Conservation (phyloP, 2,113 vertebrate genomes). For the Dermatemys mawii region DNA sequence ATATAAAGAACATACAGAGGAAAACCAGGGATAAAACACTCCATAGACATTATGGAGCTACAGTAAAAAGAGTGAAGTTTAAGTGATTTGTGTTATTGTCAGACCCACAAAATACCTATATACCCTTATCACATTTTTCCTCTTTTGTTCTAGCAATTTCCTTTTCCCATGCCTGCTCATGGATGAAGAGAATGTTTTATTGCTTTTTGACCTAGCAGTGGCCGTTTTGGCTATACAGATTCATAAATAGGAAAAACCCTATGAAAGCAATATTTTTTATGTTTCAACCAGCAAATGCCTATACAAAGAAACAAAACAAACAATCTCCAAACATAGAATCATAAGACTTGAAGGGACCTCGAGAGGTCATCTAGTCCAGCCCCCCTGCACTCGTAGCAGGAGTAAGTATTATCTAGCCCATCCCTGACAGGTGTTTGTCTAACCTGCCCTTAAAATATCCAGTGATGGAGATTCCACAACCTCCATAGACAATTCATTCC, state of each 20-base stretch:
- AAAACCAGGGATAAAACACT: slow-evolving; percentile 33
- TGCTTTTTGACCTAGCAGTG: not conserved
- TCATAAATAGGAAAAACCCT: not conserved
- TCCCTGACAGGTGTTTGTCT: too few species aligned
- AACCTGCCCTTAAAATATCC: too few species aligned
- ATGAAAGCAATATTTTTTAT: not conserved
- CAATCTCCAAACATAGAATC: not conserved
- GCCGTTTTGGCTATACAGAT: not conserved
- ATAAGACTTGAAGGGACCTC: too few species aligned
- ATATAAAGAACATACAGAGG: slow-evolving; percentile 15
- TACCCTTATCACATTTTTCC: slow-evolving; percentile 13
- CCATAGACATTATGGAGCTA: not conserved
- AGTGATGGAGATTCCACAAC: too few species aligned
- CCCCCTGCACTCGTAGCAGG: too few species aligned
- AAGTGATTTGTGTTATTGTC: slow-evolving; percentile 31
- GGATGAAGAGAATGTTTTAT: slow-evolving; percentile 1
- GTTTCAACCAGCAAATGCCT: not conserved
- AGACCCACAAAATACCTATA: not conserved
- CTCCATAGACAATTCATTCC: too few species aligned
- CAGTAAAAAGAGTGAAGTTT: slow-evolving; percentile 21
- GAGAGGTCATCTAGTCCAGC: too few species aligned
- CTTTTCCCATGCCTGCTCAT: not conserved
- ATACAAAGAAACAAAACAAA: not conserved
- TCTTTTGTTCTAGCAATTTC: slow-evolving; percentile 1
- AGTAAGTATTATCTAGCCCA: too few species aligned